A percentile compares a stretch with the other conserved stretches of the same genome.
phyloP scores from a whole-genome alignment of 2,113 vertebrate genomes.

The Falcunculus frontatus region DNA sequence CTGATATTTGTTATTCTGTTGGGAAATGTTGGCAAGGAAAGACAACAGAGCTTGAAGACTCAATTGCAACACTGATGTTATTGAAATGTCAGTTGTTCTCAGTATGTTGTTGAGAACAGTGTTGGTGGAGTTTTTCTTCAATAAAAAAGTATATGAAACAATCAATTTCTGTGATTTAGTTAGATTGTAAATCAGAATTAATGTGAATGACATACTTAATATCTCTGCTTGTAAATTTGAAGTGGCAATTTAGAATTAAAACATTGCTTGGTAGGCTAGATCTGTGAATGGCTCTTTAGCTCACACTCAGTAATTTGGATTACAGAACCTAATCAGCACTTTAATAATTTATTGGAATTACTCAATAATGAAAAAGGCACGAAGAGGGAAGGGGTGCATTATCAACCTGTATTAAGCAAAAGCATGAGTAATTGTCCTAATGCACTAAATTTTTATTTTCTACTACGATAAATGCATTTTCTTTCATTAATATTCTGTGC shows the following conservation, averaged over 20 bases:
- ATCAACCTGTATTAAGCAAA: neutral
- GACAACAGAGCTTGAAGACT: neutral
- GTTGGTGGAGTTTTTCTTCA: neutral
- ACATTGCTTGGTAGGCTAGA: neutral
- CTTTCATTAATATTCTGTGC: neutral
- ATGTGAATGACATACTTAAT: constrained; percentile 53
- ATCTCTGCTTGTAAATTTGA: constrained; percentile 33
- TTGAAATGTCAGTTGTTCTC: constrained; percentile 9
- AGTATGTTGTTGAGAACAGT: neutral
- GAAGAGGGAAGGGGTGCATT: neutral
- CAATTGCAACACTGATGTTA: neutral
- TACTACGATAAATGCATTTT: neutral
- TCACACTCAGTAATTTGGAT: neutral
- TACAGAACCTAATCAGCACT: neutral
- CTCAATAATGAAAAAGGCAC: neutral
- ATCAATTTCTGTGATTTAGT: constrained; percentile 47
- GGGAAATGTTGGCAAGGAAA: neutral
- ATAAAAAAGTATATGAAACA: constrained; percentile 40
- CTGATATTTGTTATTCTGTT: neutral
- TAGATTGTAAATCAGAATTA: constrained; percentile 61
- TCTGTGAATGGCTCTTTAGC: neutral
- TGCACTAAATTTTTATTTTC: neutral
- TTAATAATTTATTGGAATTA: neutral
- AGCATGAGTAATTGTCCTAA: neutral
- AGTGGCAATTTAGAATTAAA: constrained; percentile 7